Conservation (phyloP, 1,140 invertebrate species). For the Macrobrachium nipponense region DNA sequence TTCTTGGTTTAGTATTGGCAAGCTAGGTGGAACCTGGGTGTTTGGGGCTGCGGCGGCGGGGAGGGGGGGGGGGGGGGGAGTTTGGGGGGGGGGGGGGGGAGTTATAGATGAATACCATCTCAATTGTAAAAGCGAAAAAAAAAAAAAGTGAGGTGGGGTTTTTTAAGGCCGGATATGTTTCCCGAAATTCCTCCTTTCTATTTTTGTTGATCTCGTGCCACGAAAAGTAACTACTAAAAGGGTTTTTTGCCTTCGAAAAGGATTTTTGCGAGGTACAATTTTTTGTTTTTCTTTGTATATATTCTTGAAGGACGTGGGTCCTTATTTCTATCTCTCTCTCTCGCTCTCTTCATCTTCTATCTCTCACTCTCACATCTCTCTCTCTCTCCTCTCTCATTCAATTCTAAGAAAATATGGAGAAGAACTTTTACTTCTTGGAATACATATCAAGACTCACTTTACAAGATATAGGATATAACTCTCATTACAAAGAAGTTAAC, state of each 20-base stretch:
- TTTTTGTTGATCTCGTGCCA: no score
- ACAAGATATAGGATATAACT: no score
- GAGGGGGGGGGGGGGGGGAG: background rate
- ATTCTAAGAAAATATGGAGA: background rate
- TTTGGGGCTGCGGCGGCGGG: background rate
- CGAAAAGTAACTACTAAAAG: no score
- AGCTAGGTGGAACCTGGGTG: no score
- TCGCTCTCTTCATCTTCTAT: slow-evolving; percentile 13
- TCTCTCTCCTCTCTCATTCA: background rate
- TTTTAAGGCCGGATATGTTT: background rate
- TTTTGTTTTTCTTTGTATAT: no score
- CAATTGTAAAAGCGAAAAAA: background rate
- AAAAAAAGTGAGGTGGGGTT: background rate
- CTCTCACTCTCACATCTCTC: slow-evolving; percentile 6
- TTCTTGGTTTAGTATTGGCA: no score
- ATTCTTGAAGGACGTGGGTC: background rate
- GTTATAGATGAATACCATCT: background rate
- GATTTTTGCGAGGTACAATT: no score
- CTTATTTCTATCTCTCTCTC: slow-evolving; percentile 2
- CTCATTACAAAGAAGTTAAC: no score
- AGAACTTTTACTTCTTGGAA: background rate
- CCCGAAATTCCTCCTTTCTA: no score
- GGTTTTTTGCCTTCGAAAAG: no score
- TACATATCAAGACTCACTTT: no score
- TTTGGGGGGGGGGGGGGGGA: no score